Percentiles rank a stretch among this genome's conserved stretches.
Conservation (phyloP, 1,140 invertebrate genomes). For the Hypothenemus hampei region DNA sequence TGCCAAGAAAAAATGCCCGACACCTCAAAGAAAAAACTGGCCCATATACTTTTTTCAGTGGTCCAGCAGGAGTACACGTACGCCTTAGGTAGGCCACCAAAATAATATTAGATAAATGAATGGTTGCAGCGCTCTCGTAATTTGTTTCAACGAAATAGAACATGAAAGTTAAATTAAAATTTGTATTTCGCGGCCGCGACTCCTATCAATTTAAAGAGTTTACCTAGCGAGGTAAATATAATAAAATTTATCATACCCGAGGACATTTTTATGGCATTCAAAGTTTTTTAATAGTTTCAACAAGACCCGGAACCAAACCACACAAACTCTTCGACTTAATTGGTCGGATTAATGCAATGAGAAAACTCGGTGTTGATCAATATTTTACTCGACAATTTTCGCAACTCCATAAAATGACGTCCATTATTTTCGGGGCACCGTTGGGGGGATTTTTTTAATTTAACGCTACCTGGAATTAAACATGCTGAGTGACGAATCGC, state of each 20-base stretch:
- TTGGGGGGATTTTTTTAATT: conserved; percentile 5
- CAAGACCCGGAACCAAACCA: conserved; percentile 8
- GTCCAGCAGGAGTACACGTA: conserved; percentile 45
- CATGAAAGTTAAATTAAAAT: background rate
- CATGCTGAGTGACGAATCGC: no score
- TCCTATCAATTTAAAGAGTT: no score
- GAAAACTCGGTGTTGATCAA: conserved; percentile 11
- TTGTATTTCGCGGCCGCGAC: background rate
- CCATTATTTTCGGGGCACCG: background rate
- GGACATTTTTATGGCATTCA: no score
- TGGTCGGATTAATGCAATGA: conserved; percentile 9
- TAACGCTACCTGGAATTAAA: background rate
- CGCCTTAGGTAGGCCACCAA: conserved; percentile 46
- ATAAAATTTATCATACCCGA: no score
- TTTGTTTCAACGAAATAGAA: no score
- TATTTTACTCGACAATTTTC: conserved; percentile 16
- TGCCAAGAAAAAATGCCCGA: conserved; percentile 30
- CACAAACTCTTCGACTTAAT: conserved; percentile 7
- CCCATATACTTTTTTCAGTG: conserved; percentile 38
- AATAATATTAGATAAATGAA: no score
- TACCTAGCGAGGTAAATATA: no score
- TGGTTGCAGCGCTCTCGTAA: no score
- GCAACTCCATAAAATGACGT: conserved; percentile 2
- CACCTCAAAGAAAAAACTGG: conserved; percentile 30
- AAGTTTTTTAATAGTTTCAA: no score